Percentiles rank a stretch among this genome's conserved stretches.
Conservation (phyloP, 1,140 invertebrate species). For the Drosophila hydei region DNA sequence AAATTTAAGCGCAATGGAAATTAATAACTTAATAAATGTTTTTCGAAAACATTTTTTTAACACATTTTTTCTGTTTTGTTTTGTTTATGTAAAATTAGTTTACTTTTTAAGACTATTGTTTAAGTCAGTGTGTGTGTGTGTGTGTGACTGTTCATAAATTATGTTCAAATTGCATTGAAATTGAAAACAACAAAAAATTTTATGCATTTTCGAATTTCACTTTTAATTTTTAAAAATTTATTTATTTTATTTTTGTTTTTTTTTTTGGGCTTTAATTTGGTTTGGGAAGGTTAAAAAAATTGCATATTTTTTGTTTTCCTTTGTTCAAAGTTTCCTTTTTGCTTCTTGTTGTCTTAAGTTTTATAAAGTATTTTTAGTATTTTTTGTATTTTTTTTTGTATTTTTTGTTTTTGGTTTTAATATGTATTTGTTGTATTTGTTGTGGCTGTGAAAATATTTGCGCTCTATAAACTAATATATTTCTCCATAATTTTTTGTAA, state of each 20-base stretch:
- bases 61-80: slow-evolving; percentile 2
- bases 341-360: slow-evolving; percentile 24
- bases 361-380: slow-evolving; percentile 36
- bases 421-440: slow-evolving; percentile 49
- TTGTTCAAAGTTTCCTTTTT: slow-evolving; percentile 31
- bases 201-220: slow-evolving; percentile 24
- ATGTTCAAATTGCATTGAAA: slow-evolving; percentile 35
- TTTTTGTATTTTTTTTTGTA: slow-evolving; percentile 9
- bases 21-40: slow-evolving; percentile 35
- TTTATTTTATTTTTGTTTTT: slow-evolving; percentile 16
- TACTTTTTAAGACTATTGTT: slow-evolving; percentile 21
- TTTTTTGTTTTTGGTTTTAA: slow-evolving; percentile 41
- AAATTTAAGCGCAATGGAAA: slow-evolving; percentile 47
- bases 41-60: slow-evolving; percentile 36
- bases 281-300: slow-evolving; percentile 72
- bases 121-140: slow-evolving; percentile 19
- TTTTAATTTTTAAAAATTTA: not conserved
- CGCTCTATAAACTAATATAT: slow-evolving; percentile 74
- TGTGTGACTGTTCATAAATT: slow-evolving; percentile 28
- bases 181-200: slow-evolving; percentile 27
- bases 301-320: slow-evolving; percentile 19
- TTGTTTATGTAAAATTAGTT: slow-evolving; percentile 22
- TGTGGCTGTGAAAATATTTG: slow-evolving; percentile 73
- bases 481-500: slow-evolving; percentile 46
- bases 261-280: slow-evolving; percentile 12